Evolutionary conservation across 1,140 invertebrate genomes (phyloP).

Genomic region (Dendroctonus valens): DNA sequence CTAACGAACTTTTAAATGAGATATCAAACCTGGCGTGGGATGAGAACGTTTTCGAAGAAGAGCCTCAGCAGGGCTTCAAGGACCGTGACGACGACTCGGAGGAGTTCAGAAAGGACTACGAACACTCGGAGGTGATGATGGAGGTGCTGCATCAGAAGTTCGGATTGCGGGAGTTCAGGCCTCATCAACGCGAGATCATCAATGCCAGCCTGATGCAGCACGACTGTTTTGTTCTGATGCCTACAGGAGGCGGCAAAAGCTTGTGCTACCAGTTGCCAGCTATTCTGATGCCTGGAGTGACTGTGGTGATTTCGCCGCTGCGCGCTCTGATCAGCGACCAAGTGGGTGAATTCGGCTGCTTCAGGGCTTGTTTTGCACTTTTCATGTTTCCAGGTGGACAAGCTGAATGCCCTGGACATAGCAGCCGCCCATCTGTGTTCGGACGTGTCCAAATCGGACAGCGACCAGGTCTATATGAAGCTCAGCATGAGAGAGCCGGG

Average conservation of each 20-base stretch:
- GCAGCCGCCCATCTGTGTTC: slow-evolving; percentile 46
- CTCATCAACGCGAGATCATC: slow-evolving; percentile 91
- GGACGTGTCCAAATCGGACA: slow-evolving; percentile 38
- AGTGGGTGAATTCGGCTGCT: slow-evolving; percentile 47
- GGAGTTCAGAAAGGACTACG: slow-evolving; percentile 43
- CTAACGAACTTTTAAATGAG: slow-evolving; percentile 30
- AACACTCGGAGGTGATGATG: slow-evolving; percentile 57
- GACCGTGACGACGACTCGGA: slow-evolving; percentile 37
- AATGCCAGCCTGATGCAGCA: slow-evolving; percentile 79
- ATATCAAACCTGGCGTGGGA: slow-evolving; percentile 35
- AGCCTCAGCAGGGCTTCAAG: slow-evolving; percentile 27
- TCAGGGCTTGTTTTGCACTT: not conserved
- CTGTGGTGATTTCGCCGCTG: slow-evolving; percentile 87
- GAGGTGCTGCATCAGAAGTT: slow-evolving; percentile 77
- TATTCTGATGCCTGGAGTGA: slow-evolving; percentile 74
- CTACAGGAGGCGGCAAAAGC: slow-evolving; percentile 91
- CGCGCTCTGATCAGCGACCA: slow-evolving; percentile 95
- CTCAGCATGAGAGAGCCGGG: slow-evolving; percentile 44
- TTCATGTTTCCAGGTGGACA: slow-evolving; percentile 59
- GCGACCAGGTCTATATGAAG: slow-evolving; percentile 36
- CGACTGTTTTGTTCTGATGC: slow-evolving; percentile 89
- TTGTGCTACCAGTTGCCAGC: slow-evolving; percentile 89
- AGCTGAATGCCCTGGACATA: slow-evolving; percentile 75
- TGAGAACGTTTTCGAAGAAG: slow-evolving; percentile 33
- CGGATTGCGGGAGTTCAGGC: slow-evolving; percentile 82